These are phyloP conservation scores for Alcedo atthis DNA, from an alignment of 2,797 vertebrate genomes.

Conservation along the genomic window DNA sequence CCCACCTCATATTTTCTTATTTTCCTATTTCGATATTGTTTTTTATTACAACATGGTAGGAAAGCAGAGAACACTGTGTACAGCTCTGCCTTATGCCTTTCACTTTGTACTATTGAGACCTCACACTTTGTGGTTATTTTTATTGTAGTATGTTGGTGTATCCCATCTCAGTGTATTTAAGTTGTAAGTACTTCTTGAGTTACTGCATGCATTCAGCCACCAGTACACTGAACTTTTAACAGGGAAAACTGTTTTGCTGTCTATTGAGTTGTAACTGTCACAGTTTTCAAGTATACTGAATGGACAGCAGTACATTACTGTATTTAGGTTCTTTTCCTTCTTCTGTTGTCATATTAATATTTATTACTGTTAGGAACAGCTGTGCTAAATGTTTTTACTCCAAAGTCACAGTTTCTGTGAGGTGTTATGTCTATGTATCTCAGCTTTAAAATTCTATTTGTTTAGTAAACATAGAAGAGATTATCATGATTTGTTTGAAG, in stretches of 20 bases:
- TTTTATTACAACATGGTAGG: not conserved
- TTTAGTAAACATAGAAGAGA: not conserved
- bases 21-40: not conserved
- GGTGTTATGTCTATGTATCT: not conserved
- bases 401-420: not conserved
- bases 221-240: fast-evolving
- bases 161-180: not conserved
- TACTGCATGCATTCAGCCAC: not conserved
- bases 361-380: not conserved
- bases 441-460: not conserved
- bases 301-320: not conserved
- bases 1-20: fast-evolving
- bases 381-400: not conserved
- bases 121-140: not conserved
- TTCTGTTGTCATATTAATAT: not conserved
- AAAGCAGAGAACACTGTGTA: not conserved
- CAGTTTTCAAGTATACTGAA: not conserved
- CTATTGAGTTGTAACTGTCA: not conserved
- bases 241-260: not conserved
- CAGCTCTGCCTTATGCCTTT: not conserved
- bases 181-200: not conserved
- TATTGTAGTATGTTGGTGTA: not conserved
- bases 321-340: not conserved
- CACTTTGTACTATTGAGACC: not conserved
- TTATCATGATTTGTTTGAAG: not conserved